Evolutionary conservation across 2,113 vertebrate species (phyloP).

Genomic region (Spilogale gracilis): DNA sequence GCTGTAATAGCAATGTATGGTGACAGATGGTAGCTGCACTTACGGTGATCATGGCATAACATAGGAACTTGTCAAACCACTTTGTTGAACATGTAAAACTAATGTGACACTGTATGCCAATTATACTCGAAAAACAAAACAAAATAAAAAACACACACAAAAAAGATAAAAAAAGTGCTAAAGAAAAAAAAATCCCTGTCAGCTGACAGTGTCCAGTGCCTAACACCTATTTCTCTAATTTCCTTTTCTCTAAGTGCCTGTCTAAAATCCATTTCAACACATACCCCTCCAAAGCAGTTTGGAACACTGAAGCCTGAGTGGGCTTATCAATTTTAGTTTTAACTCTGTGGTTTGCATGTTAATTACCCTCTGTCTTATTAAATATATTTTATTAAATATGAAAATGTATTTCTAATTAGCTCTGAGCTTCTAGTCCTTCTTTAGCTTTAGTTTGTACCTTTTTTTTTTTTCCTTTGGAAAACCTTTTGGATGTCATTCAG

Average conservation of each 20-base stretch:
- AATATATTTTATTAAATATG: slow-evolving; percentile 26
- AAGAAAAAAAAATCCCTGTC: neutral
- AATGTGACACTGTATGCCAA: neutral
- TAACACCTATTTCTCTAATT: neutral
- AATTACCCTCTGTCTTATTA: slow-evolving; percentile 39
- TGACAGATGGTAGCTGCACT: neutral
- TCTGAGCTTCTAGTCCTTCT: neutral
- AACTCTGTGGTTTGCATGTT: neutral
- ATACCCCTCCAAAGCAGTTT: neutral
- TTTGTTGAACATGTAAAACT: neutral
- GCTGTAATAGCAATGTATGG: neutral
- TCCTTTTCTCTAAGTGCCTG: neutral
- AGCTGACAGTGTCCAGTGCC: neutral
- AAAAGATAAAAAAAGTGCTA: neutral
- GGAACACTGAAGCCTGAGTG: neutral
- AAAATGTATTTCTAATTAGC: neutral
- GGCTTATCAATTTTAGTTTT: slow-evolving; percentile 10
- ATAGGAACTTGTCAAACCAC: neutral
- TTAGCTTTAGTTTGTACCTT: neutral
- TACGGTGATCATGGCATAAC: neutral
- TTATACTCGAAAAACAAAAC: neutral
- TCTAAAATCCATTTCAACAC: neutral
- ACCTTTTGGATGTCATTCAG: neutral
- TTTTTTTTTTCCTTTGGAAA: no score
- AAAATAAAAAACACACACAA: neutral